Conservation (phyloP, 2,113 vertebrate genomes). For the Amphiprion ocellaris region DNA sequence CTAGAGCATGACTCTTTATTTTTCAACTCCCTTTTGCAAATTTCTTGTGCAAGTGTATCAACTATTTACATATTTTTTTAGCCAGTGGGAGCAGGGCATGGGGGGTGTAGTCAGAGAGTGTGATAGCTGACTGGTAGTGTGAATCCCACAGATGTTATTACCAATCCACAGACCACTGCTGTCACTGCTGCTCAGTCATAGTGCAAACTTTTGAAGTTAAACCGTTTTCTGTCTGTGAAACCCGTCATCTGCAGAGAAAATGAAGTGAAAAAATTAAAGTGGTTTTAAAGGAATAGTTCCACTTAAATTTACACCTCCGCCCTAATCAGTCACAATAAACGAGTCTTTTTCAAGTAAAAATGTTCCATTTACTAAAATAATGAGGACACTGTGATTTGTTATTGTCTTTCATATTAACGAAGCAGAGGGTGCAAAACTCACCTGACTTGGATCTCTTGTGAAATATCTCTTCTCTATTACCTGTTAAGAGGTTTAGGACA, state of each 20-base stretch:
- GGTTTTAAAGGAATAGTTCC: neutral
- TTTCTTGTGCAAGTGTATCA: neutral
- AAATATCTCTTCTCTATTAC: conserved; percentile 98
- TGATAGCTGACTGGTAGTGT: neutral
- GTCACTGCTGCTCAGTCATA: conserved; percentile 85
- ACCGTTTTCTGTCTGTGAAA: conserved; percentile 94
- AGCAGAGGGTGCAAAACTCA: conserved; percentile 65
- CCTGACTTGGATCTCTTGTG: conserved; percentile 92
- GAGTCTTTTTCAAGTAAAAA: neutral
- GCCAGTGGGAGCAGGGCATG: neutral
- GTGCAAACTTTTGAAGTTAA: conserved; percentile 92
- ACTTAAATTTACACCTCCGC: neutral
- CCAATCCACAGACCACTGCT: conserved; percentile 33
- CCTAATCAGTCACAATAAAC: neutral
- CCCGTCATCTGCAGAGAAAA: conserved; percentile 87
- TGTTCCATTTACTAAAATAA: neutral
- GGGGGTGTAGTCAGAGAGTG: neutral
- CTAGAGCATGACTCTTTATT: neutral
- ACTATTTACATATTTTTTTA: neutral
- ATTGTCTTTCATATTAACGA: neutral
- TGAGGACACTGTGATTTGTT: neutral
- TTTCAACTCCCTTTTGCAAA: neutral
- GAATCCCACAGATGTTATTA: neutral
- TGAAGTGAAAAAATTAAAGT: neutral
- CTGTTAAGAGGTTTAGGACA: conserved; percentile 70